phyloP scores from a whole-genome alignment of 2,888 invertebrate species.

The Cerastoderma edule region DNA sequence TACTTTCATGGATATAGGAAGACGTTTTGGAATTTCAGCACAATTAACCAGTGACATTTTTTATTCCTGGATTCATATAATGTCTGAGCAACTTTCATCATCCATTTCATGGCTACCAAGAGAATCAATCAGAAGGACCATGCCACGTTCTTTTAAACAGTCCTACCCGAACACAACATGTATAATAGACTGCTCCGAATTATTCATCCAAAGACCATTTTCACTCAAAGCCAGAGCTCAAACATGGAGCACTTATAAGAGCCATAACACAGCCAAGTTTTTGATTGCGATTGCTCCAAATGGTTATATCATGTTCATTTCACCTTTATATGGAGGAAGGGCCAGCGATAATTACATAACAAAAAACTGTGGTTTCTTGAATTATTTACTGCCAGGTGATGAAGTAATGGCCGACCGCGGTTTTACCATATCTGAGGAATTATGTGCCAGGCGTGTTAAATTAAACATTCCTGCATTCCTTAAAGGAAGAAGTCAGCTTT shows the following conservation, averaged over 20 bases:
- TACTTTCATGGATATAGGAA: slow-evolving; percentile 36
- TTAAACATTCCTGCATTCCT: slow-evolving; percentile 19
- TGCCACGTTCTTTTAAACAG: slow-evolving; percentile 23
- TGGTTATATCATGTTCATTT: slow-evolving; percentile 30
- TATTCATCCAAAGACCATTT: slow-evolving; percentile 31
- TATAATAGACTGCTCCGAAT: slow-evolving; percentile 43
- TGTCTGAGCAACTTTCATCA: slow-evolving; percentile 28
- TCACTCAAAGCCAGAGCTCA: slow-evolving; percentile 19
- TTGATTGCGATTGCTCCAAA: slow-evolving; percentile 27
- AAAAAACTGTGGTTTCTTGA: slow-evolving; percentile 34
- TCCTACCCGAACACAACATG: slow-evolving; percentile 35
- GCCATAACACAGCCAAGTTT: slow-evolving; percentile 27
- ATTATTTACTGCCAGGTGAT: slow-evolving; percentile 14
- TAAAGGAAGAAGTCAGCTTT: slow-evolving; percentile 12
- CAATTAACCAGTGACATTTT: slow-evolving; percentile 31
- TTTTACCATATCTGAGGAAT: slow-evolving; percentile 6
- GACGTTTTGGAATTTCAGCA: slow-evolving; percentile 28
- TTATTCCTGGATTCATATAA: slow-evolving; percentile 37
- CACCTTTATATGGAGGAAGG: slow-evolving; percentile 26
- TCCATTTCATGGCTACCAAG: slow-evolving; percentile 31
- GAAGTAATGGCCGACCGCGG: slow-evolving; percentile 11
- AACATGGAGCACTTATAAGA: slow-evolving; percentile 27
- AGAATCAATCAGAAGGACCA: slow-evolving; percentile 32
- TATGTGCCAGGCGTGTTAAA: slow-evolving; percentile 13
- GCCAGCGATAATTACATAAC: slow-evolving; percentile 34